These are phyloP conservation scores for Herpailurus yagouaroundi DNA, from an alignment of 2,113 vertebrate species.

Conservation along the genomic window DNA sequence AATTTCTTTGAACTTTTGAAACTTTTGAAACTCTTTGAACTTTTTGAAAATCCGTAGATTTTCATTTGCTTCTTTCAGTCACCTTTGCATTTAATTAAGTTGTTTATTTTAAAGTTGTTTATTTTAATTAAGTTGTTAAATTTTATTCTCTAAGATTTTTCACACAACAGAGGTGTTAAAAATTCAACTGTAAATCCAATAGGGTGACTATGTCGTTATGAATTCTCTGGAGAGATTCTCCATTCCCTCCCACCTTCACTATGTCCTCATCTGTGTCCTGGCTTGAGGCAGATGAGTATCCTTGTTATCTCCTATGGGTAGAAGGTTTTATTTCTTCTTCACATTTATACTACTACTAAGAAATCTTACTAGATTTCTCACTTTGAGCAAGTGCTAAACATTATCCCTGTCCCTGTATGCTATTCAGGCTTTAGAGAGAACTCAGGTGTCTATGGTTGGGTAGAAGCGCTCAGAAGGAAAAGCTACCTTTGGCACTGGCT, in stretches of 20 bases:
- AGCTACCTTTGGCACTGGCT: neutral
- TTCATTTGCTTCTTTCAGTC: constrained; percentile 1
- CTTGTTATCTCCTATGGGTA: neutral
- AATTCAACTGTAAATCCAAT: neutral
- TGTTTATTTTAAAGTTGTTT: neutral
- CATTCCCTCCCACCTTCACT: neutral
- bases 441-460: neutral
- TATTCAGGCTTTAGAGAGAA: neutral
- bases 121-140: neutral
- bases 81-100: neutral
- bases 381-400: neutral
- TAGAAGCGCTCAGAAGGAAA: neutral
- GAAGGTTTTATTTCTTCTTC: neutral
- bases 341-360: neutral
- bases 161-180: neutral
- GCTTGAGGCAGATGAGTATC: neutral
- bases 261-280: neutral
- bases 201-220: neutral
- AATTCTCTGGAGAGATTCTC: neutral
- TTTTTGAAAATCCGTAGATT: too few species aligned
- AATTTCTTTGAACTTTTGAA: constrained; percentile 1
- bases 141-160: constrained; percentile 20
- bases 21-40: too few species aligned
- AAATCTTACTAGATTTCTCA: neutral
- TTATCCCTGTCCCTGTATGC: neutral